Base-by-base conservation (phyloP, 2,113 vertebrate species). In the Oreochromis aureus region DNA sequence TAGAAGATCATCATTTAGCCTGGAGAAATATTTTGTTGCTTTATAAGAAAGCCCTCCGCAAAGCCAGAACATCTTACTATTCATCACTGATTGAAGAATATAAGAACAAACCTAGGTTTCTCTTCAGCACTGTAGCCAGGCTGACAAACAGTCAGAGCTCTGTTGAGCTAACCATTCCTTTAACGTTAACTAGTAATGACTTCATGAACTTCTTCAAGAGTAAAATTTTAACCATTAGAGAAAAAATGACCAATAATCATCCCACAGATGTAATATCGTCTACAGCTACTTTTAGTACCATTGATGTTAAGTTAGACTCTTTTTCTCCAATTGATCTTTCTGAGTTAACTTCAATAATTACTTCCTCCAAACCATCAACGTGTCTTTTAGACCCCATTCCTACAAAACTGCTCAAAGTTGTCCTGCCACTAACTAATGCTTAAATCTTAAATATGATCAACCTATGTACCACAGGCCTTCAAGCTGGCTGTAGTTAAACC, bases 111-210 rank as follows among this genome's bases (percentile, higher is more conserved):
- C 54, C 11, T 11, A 56, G 55, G 55, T 56, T 56, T 56, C 55
- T 27, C 22, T 24, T 56, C 54, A 56, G 54, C 54, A 0, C 54
- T 56, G 54, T 12, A 55, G 54, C 54, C 54, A 55, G 54, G 54
- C 54, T 55, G 54, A 55, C 2, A 55, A 56, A 24, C 0, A 56
- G 22, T 4, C 54, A 56, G 22, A 56, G 54, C 54, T 24, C 6
- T 56, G 0, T 0, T 7, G 22, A 56, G 54, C 22, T 22, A 56
- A 56, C 3, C 22, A 56, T 24, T 22, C 54, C 22, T 56, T 56
- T 56, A 56, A 24, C 22, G 6, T 56, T 56, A 56, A 24, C 54
- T 56, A 56, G 54, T 56, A 0, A 56, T 56, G 54, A 56, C 3
- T 24, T 55, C 54, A 24, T 55, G 10, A 55, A 55, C n/a, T 55